Conservation (phyloP, 1,140 invertebrate genomes). For the Drosophila nannoptera region DNA sequence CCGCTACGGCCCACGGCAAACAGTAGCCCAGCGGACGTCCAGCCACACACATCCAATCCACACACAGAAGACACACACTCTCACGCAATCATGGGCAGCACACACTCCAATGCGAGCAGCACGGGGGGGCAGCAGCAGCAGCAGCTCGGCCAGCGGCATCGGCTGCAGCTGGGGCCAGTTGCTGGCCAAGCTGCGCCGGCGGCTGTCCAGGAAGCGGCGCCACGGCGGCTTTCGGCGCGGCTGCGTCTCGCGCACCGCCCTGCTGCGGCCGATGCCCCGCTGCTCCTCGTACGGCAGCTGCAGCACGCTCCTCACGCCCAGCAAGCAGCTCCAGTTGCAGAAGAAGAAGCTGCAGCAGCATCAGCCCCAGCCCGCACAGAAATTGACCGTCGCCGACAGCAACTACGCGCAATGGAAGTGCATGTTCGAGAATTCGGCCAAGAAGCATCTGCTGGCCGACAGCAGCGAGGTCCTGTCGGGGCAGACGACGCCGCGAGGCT, state of each 20-base stretch:
- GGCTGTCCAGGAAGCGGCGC: conserved; percentile 38
- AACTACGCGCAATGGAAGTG: conserved; percentile 68
- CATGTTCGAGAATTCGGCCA: conserved; percentile 52
- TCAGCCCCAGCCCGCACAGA: no score
- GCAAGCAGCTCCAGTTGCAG: conserved; percentile 12
- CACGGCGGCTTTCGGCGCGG: conserved; percentile 17
- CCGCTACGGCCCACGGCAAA: not conserved
- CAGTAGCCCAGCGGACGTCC: conserved; percentile 10
- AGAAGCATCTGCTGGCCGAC: conserved; percentile 17
- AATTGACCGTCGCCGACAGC: conserved; percentile 13
- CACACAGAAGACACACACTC: not conserved
- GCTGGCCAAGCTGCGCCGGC: conserved; percentile 40
- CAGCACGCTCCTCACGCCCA: conserved; percentile 47
- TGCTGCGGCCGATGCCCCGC: conserved; percentile 61
- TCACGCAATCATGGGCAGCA: conserved; percentile 35
- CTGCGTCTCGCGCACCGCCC: not conserved
- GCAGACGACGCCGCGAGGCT: conserved; percentile 58
- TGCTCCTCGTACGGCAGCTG: conserved; percentile 63
- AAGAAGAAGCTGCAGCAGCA: conserved; percentile 2
- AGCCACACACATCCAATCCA: not conserved
- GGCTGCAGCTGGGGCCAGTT: conserved; percentile 31
- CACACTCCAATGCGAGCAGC: conserved; percentile 19
- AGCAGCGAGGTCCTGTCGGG: conserved; percentile 57
- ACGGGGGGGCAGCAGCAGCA: no score
- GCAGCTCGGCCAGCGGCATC: conserved; percentile 6